phyloP scores from a whole-genome alignment of 2,888 invertebrate genomes.

The Xestoiulus laeticollis region DNA sequence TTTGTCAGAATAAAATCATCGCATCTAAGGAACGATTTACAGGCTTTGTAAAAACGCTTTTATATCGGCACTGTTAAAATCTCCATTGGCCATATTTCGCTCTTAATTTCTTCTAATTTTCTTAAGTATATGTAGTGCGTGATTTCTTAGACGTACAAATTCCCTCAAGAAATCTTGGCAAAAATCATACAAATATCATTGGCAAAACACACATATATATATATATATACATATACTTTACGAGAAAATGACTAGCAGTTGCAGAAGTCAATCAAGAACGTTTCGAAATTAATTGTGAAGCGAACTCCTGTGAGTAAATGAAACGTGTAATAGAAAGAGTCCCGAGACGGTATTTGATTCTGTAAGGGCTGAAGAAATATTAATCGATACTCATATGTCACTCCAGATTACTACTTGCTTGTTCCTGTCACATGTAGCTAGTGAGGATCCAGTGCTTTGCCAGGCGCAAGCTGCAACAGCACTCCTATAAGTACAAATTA shows the following conservation, averaged over 20 bases:
- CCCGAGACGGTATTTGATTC: neutral
- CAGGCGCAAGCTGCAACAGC: constrained; percentile 88
- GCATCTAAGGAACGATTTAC: neutral
- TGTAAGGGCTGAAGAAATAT: constrained; percentile 6
- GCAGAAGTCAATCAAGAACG: neutral
- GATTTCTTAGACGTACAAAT: no score
- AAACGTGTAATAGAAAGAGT: neutral
- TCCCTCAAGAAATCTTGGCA: constrained; percentile 1
- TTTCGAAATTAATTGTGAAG: neutral
- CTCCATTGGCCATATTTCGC: neutral
- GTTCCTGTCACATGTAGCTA: constrained; percentile 84
- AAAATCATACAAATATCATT: constrained; percentile 26
- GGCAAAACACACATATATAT: neutral
- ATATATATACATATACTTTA: neutral
- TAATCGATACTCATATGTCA: neutral
- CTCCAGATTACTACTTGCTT: constrained; percentile 83
- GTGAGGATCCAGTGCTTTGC: constrained; percentile 82
- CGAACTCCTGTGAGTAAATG: neutral
- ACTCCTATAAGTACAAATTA: constrained; percentile 65
- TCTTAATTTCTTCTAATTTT: neutral
- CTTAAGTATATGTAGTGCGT: constrained; percentile 6
- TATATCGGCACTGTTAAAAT: neutral
- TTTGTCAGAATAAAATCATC: neutral
- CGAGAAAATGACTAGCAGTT: neutral
- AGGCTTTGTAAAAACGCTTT: neutral